These are phyloP conservation scores for Cabera pusaria DNA, from an alignment of 2,888 invertebrate species.

Conservation along the genomic window DNA sequence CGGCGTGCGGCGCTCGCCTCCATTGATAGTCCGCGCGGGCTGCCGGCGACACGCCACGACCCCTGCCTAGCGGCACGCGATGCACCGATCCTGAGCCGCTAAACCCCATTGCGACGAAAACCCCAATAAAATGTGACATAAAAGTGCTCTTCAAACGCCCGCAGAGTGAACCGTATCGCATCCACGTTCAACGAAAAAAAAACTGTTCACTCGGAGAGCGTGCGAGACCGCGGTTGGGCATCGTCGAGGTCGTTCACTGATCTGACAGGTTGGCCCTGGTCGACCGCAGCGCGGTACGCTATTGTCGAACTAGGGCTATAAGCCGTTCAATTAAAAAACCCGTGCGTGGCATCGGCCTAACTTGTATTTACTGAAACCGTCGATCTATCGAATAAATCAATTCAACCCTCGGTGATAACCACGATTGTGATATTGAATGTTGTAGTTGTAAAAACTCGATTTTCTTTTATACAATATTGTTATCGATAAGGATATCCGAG, in stretches of 20 bases:
- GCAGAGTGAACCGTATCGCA: conserved; percentile 41
- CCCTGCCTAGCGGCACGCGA: conserved; percentile 55
- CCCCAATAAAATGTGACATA: conserved; percentile 60
- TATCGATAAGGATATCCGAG: conserved; percentile 55
- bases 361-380: conserved; percentile 20
- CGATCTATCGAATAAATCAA: conserved; percentile 37
- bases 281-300: conserved; percentile 44
- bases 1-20: conserved; percentile 42
- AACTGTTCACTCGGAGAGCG: conserved; percentile 48
- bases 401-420: conserved; percentile 27
- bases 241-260: conserved; percentile 76
- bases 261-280: conserved; percentile 66
- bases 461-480: conserved; percentile 47
- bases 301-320: conserved; percentile 37
- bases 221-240: conserved; percentile 54
- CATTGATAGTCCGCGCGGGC: conserved; percentile 76
- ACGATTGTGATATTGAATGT: conserved; percentile 41
- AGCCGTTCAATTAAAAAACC: conserved; percentile 44
- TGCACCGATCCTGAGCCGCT: conserved; percentile 50
- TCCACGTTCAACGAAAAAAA: conserved; percentile 41
- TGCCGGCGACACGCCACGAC: conserved; percentile 64
- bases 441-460: conserved; percentile 48
- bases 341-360: conserved; percentile 56
- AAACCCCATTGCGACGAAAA: conserved; percentile 48
- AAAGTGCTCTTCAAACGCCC: conserved; percentile 34